Base-by-base conservation (phyloP, 2,113 vertebrate genomes). In the human region DNA sequence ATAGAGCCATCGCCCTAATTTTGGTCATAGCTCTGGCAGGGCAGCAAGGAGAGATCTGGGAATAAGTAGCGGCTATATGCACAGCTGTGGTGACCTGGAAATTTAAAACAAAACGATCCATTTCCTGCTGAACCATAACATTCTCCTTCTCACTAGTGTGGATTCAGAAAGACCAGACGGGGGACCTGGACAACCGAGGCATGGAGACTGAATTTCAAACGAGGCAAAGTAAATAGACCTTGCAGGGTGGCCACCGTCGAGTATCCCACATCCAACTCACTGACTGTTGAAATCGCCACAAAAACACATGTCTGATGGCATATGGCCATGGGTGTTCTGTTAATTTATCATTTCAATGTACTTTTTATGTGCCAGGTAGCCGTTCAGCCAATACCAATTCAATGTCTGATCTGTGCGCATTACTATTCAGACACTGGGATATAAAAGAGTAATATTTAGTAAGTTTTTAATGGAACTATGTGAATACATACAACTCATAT, bases 331-430 rank as follows among this genome's bases (percentile, higher is more conserved):
- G n/a, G 43, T n/a, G 20, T 45, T 73, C 52, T 72, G 5, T 92
- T 55, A 87, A 68, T 82, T 93, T 55, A 87, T 72, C 79, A 88
- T 75, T 83, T 79, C 50, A 86, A 92, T 40, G 43, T 68, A 40
- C 30, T 6, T 89, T 94, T 93, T 57, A 72, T 17, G 9, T 73
- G 50, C 68, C 73, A 96, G 57, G 85, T 25, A 50, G 40, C 32
- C 55, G 76, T 64, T 83, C 59, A 66, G 38, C 43, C 59, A 79
- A 27, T 2, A 89, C 12, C 14, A n/a, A 73, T 64, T 30, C 5
- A 43, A 80, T 59, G 20, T 66, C 52, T 93, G 32, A 81, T 89
- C 18, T 75, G 55, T 92, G 43, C 3, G 22, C 38, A 12, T 16
- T 76, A 8, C 68, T 83, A 3, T 79, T 91, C 18, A 90, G 40